Evolutionary conservation across 2,888 invertebrate species (phyloP), one percentile per base, ranked within the genome.

Genomic region (Metacarcinus magister): DNA sequence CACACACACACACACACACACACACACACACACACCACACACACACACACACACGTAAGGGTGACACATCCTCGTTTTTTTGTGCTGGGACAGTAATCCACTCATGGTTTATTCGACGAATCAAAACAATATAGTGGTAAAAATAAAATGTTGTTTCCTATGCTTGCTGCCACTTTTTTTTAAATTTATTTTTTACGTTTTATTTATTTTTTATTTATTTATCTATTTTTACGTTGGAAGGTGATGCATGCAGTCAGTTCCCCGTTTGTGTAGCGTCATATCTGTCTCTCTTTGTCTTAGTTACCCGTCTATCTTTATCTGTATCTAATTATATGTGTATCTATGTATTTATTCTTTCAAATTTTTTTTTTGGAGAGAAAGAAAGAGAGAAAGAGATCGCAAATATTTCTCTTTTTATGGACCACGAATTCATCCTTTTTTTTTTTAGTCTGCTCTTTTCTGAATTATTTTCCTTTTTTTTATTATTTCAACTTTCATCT

Each of bases 81-180:
- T n/a, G 54, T 67, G 23, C 23, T 67, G 67, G 23, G 67, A n/a
- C n/a, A 67, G 23, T 67, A 67, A 67, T 67, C n/a, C 67, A 67
- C n/a, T 67, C 67, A 67, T 67, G 67, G 67, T 67, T 67, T 67
- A 67, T 67, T 67, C n/a, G 67, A n/a, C n/a, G 23, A 67, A n/a
- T 67, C 67, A 67, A 23, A 67, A 39, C 39, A 39, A 2, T 1
- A 1, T 2, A 2, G n/a, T n/a, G 67, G 19, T 67, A n/a, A n/a
- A 67, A 67, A 23, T n/a, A 67, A 23, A 67, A 67, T 23, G 67
- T 39, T 39, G 39, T 2, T 39, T 39, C 2, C 39, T 39, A 39
- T 39, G 0, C 39, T 67, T 19, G n/a, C n/a, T 67, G n/a, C 67
- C n/a, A 39, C n/a, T n/a, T n/a, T n/a, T 13, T 54, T 13, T 13